Conservation (phyloP, 2,797 vertebrate species). For the Liasis olivaceus region DNA sequence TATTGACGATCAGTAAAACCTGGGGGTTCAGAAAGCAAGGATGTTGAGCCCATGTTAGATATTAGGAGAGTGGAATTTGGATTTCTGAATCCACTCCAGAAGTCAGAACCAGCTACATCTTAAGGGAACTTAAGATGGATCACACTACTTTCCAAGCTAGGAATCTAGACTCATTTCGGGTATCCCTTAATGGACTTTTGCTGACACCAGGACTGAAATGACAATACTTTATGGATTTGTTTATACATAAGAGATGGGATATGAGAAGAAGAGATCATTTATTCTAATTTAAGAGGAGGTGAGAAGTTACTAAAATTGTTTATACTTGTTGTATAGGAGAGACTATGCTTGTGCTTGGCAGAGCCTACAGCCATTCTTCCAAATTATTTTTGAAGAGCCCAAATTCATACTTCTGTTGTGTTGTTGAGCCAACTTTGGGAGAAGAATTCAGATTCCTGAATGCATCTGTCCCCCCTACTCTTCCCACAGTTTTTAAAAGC, state of each 20-base stretch:
- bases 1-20: background rate
- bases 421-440: background rate
- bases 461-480: background rate
- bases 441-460: background rate
- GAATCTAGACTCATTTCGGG: background rate
- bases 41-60: background rate
- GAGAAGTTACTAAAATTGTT: no score
- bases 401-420: background rate
- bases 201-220: no score
- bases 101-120: background rate
- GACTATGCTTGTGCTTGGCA: background rate
- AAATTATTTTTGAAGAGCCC: background rate
- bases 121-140: background rate
- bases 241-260: no score
- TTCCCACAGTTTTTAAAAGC: background rate
- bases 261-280: no score
- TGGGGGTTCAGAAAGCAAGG: background rate
- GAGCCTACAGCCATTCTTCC: background rate
- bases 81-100: background rate
- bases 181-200: no score
- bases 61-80: background rate
- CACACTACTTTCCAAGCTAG: background rate
- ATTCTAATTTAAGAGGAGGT: no score
- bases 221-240: no score
- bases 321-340: no score